A percentile compares a stretch with the other conserved stretches of the same genome.
phyloP scores from a whole-genome alignment of 2,888 invertebrate genomes.

The Anoplius nigerrimus region DNA sequence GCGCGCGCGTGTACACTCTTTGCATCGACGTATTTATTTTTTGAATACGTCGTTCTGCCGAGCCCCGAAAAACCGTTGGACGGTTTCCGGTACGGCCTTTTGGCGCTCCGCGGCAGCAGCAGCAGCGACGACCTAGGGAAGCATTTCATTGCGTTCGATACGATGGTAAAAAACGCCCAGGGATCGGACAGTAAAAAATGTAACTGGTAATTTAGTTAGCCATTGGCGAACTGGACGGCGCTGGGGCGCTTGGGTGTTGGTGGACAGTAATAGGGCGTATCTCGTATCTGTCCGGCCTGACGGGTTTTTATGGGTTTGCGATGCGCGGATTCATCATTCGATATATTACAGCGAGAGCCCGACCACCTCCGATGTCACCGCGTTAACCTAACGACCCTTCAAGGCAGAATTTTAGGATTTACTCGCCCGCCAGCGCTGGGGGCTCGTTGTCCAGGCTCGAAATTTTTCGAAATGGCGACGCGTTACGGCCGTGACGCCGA shows the following conservation, averaged over 20 bases:
- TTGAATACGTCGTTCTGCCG: slow-evolving; percentile 52
- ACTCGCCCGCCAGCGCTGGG: slow-evolving; percentile 11
- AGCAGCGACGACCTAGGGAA: slow-evolving; percentile 57
- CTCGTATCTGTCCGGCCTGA: slow-evolving; percentile 73
- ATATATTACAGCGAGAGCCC: slow-evolving; percentile 63
- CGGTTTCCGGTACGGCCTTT: slow-evolving; percentile 34
- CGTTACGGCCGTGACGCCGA: slow-evolving; percentile 21
- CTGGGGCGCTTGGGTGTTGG: slow-evolving; percentile 60
- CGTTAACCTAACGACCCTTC: slow-evolving; percentile 65
- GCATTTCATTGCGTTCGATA: slow-evolving; percentile 73
- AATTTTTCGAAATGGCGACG: slow-evolving; percentile 23
- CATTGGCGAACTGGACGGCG: slow-evolving; percentile 66
- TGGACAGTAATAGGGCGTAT: slow-evolving; percentile 74
- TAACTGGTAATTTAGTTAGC: slow-evolving; percentile 75
- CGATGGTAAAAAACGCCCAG: slow-evolving; percentile 68
- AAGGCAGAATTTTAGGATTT: slow-evolving; percentile 58
- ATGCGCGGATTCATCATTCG: slow-evolving; percentile 73
- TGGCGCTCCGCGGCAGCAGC: slow-evolving; percentile 32
- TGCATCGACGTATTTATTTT: slow-evolving; percentile 52
- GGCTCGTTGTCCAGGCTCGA: slow-evolving; percentile 7
- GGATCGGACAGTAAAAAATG: slow-evolving; percentile 73
- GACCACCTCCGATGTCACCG: slow-evolving; percentile 63
- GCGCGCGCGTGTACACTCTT: slow-evolving; percentile 50
- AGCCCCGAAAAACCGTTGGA: slow-evolving; percentile 20
- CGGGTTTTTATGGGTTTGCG: slow-evolving; percentile 74